Evolutionary conservation across 2,113 vertebrate genomes (phyloP).

Genomic region (Conger conger): DNA sequence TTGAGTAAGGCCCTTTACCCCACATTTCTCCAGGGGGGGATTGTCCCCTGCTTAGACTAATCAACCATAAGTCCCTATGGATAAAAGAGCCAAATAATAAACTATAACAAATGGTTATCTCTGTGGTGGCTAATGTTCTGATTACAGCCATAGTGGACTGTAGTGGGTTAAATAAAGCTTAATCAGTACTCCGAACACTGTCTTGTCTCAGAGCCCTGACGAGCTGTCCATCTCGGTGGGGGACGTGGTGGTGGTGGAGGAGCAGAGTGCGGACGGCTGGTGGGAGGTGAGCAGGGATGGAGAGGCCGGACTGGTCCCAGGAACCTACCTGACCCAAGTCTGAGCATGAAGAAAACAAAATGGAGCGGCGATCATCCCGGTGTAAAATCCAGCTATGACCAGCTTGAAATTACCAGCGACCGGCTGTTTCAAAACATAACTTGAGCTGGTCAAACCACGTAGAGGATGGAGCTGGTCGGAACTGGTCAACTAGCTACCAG

Average conservation of each 20-base stretch:
- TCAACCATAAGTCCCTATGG: not conserved
- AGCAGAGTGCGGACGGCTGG: constrained; percentile 85
- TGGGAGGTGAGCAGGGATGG: constrained; percentile 84
- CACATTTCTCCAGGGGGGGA: too few species aligned
- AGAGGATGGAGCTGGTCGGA: too few species aligned
- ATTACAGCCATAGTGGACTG: not conserved
- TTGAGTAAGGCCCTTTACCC: too few species aligned
- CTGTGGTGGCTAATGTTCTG: not conserved
- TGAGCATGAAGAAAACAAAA: constrained; percentile 49
- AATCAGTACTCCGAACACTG: not conserved
- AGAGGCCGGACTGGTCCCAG: constrained; percentile 81
- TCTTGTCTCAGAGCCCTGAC: constrained; percentile 67
- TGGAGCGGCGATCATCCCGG: not conserved
- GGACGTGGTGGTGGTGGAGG: constrained; percentile 74
- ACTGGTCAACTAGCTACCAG: too few species aligned
- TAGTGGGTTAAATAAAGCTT: not conserved
- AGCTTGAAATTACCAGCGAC: too few species aligned
- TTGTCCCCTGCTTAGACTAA: too few species aligned
- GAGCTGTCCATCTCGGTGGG: constrained; percentile 83
- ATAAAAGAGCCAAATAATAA: too few species aligned
- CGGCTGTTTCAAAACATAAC: too few species aligned
- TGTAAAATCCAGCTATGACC: too few species aligned
- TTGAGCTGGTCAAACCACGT: too few species aligned
- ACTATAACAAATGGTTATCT: too few species aligned
- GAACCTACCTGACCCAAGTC: constrained; percentile 83